phyloP scores from a whole-genome alignment of 92 coral and sea anemone species.

The Palythoa grandiflora region DNA sequence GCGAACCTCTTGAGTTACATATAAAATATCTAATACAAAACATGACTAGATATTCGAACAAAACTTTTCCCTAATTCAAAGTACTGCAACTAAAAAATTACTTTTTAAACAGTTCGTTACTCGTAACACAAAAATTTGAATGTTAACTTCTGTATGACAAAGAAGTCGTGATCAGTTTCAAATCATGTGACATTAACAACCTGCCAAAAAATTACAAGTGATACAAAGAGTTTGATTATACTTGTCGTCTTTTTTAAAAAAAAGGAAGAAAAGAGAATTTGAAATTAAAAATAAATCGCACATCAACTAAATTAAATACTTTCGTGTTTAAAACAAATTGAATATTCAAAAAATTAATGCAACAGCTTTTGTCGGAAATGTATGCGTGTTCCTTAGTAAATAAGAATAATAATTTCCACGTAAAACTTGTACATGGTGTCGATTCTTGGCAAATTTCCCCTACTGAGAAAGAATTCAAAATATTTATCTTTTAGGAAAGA shows the following conservation, averaged over 20 bases:
- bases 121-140: conserved; percentile 30
- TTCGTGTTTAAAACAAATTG: conserved; percentile 17
- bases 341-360: conserved; percentile 48
- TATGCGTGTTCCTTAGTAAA: not conserved
- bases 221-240: conserved; percentile 16
- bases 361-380: conserved; percentile 31
- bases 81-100: not conserved
- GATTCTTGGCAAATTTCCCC: conserved; percentile 6
- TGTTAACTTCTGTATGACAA: conserved; percentile 12
- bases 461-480: not conserved
- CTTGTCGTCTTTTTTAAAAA: not conserved
- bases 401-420: conserved; percentile 14
- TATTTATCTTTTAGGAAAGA: not conserved
- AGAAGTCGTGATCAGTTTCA: not conserved
- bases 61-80: not conserved
- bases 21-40: not conserved
- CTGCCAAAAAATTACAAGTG: conserved; percentile 25
- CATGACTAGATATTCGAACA: not conserved
- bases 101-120: conserved; percentile 15
- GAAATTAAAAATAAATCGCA: not conserved
- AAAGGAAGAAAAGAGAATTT: not conserved
- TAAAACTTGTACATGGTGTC: not conserved
- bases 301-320: not conserved
- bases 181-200: conserved; percentile 43
- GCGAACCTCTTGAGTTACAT: not conserved